Conservation (phyloP, 2,113 vertebrate genomes). For the Sminthopsis crassicaudata region DNA sequence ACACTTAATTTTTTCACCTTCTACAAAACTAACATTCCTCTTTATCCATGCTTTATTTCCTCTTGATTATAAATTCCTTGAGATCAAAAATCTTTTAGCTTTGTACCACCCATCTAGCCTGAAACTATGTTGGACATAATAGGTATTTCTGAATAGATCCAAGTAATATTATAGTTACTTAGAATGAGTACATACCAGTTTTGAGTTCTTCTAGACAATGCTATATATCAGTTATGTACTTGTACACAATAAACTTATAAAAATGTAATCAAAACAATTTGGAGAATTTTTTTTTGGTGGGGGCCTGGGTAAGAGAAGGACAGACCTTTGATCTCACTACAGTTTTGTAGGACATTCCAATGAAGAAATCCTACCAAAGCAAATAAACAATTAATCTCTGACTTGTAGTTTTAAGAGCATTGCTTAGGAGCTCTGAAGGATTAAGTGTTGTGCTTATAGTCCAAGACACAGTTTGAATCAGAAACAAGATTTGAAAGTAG, state of each 20-base stretch:
- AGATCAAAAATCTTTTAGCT: not conserved
- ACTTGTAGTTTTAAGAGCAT: not conserved
- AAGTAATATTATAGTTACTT: not conserved
- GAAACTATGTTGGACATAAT: not conserved
- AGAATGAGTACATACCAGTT: not conserved
- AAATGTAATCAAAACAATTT: not conserved
- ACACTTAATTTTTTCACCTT: not conserved
- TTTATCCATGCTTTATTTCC: constrained; percentile 22
- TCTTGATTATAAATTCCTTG: not conserved
- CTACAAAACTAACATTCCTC: not conserved
- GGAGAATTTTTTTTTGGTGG: not conserved
- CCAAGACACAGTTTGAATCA: not conserved
- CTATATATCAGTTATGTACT: not conserved
- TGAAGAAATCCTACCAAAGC: not conserved
- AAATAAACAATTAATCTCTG: not conserved
- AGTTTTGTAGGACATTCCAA: not conserved
- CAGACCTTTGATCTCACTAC: not conserved
- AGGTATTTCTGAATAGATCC: not conserved
- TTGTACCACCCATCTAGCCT: not conserved
- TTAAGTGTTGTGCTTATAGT: not conserved
- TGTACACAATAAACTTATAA: not conserved
- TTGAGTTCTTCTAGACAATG: not conserved
- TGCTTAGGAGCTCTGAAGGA: not conserved
- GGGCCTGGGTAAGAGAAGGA: not conserved
- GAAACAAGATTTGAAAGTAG: not conserved